Evolutionary conservation across 2,113 vertebrate species (phyloP).

Genomic region (Castor canadensis): DNA sequence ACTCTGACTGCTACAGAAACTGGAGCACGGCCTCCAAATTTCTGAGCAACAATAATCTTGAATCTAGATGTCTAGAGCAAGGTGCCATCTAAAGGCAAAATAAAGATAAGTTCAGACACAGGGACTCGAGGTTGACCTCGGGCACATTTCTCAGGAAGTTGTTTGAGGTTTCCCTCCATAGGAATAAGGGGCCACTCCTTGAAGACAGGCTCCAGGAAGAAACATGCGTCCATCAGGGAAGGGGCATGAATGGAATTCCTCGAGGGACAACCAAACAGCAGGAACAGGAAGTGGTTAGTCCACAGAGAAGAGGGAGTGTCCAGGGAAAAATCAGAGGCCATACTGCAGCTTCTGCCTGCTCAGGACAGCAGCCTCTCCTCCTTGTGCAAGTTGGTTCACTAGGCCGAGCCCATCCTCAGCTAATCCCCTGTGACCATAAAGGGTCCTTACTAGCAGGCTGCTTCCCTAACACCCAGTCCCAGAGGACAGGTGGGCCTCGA

Average conservation of each 20-base stretch:
- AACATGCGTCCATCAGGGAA: background rate
- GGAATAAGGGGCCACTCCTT: background rate
- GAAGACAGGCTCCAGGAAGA: background rate
- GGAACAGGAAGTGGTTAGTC: background rate
- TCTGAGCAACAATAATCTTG: background rate
- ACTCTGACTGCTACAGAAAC: background rate
- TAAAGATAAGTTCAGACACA: background rate
- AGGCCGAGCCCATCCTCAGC: background rate
- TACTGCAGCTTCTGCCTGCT: background rate
- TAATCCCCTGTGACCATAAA: background rate
- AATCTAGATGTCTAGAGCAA: background rate
- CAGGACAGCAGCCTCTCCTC: background rate
- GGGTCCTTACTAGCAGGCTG: background rate
- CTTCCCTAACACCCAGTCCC: background rate
- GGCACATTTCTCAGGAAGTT: background rate
- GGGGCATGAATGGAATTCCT: background rate
- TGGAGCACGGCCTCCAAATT: background rate
- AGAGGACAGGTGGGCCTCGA: too few species aligned
- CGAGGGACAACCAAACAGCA: background rate
- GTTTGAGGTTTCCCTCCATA: background rate
- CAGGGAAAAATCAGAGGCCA: background rate
- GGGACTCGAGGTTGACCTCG: background rate
- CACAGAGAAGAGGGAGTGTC: background rate
- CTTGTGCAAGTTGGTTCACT: fast-evolving
- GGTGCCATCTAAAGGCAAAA: background rate